Base-by-base conservation (phyloP, 2,888 invertebrate species). In the Drosophila anomalipes region DNA sequence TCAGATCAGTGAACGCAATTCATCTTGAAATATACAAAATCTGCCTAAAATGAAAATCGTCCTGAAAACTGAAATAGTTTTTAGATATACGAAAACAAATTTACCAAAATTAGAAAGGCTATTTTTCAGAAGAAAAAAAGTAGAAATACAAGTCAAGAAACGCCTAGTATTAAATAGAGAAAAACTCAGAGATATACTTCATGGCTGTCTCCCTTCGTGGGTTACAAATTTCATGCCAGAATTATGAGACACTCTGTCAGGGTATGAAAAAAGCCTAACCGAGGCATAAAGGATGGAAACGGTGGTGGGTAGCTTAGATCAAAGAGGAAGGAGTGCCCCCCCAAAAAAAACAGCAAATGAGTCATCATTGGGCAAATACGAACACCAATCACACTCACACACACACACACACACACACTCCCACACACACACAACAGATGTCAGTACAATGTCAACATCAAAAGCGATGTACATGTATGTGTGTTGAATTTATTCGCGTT, bases 341-440 rank as follows among this genome's bases (percentile, higher is more conserved):
- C 64, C 59, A 77, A 79, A 82, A 77, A 79, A 82, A 68, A 82
- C 77, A 70, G 77, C 79, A 81, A 84, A 87, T 84, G 82, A 85
- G 74, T 82, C 87, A 85, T 81, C 75, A 64, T 59, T 69, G 61
- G 30, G 56, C 61, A 68, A 79, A 81, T 69, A 70, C 54, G 30
- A 49, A 70, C 37, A 75, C 37, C 75, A 77, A 70, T 70, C 68
- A 58, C 28, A 57, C 59, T 68, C 57, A 67, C 26, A 58, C 66
- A 52, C 53, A 33, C 33, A 33, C 28, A 49, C 28, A 3, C 28
- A 12, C 33, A 12, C 33, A 35, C 33, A 35, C 33, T 4, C 33
- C 3, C n/a, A 51, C 33, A 47, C 35, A 67, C 37, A 56, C 51
- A 58, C 26, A 53, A 32, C 12, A 44, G 16, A 52, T 53, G 62